Evolutionary conservation across 2,888 invertebrate species (phyloP).

Genomic region (Sceliomorpha sp.): DNA sequence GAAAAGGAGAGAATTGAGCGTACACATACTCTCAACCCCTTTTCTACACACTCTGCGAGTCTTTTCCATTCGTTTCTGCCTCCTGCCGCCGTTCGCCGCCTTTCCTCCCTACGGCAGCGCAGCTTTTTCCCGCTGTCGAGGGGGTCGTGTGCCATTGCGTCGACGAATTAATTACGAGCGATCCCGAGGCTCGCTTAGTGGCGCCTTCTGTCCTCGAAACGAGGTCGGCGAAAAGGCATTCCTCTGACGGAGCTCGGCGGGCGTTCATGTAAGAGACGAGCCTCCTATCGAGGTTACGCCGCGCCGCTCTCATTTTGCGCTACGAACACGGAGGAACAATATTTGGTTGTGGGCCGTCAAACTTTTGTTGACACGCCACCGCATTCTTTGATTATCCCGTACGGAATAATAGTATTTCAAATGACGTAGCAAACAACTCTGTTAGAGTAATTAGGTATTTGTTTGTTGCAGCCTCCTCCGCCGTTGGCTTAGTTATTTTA

Average conservation of each 20-base stretch:
- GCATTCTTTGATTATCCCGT: no score
- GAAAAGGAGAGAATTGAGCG: slow-evolving; percentile 34
- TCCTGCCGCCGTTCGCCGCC: slow-evolving; percentile 1
- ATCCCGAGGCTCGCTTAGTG: slow-evolving; percentile 63
- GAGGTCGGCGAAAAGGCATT: slow-evolving; percentile 60
- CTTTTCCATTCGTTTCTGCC: slow-evolving; percentile 9
- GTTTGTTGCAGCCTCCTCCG: no score
- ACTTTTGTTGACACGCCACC: slow-evolving; percentile 23
- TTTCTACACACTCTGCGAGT: slow-evolving; percentile 9
- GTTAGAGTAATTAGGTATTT: no score
- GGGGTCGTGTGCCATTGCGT: slow-evolving; percentile 51
- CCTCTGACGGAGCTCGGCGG: slow-evolving; percentile 21
- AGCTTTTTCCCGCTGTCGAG: slow-evolving; percentile 24
- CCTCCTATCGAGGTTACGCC: slow-evolving; percentile 28
- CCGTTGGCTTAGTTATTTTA: no score
- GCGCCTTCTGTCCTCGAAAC: slow-evolving; percentile 61
- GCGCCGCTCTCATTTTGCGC: slow-evolving; percentile 17
- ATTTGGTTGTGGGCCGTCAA: slow-evolving; percentile 18
- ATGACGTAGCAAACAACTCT: no score
- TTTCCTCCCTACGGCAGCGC: no score
- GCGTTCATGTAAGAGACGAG: no score
- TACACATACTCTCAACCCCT: slow-evolving; percentile 20
- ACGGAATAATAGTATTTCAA: no score
- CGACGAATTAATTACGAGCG: slow-evolving; percentile 72
- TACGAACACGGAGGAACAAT: slow-evolving; percentile 30